phyloP scores from a whole-genome alignment of 2,797 vertebrate species.

The Neopelma chrysocephalum region DNA sequence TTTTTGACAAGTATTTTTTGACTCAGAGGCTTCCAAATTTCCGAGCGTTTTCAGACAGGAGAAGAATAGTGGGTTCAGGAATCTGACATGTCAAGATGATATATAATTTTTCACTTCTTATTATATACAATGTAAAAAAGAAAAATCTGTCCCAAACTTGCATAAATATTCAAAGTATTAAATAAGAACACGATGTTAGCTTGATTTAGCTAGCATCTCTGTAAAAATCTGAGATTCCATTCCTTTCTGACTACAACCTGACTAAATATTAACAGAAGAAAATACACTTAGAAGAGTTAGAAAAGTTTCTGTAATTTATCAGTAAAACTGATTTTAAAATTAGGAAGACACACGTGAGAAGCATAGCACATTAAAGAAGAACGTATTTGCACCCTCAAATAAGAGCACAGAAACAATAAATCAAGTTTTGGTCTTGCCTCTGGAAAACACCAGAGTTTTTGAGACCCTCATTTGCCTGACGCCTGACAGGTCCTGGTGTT shows the following conservation, averaged over 20 bases:
- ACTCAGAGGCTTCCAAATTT: conserved; percentile 12
- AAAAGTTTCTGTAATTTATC: background rate
- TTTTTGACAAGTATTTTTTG: background rate
- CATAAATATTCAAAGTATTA: background rate
- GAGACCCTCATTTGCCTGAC: background rate
- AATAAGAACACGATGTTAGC: background rate
- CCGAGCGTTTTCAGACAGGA: background rate
- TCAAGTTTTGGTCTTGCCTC: background rate
- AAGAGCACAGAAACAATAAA: background rate
- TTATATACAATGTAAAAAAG: background rate
- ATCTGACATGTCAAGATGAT: background rate
- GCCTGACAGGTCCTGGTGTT: background rate
- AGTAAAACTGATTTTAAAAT: background rate
- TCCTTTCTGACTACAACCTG: background rate
- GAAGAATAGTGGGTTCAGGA: background rate
- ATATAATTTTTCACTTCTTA: background rate
- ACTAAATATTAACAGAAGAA: background rate
- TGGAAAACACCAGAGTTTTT: background rate
- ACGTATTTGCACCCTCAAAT: background rate
- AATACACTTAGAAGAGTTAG: background rate
- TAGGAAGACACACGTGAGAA: background rate
- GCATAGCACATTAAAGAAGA: background rate
- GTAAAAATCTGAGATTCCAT: background rate
- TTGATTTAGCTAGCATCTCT: background rate
- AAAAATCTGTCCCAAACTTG: background rate